Conservation (phyloP, 2,113 vertebrate genomes). For the Stigmatopora argus region DNA sequence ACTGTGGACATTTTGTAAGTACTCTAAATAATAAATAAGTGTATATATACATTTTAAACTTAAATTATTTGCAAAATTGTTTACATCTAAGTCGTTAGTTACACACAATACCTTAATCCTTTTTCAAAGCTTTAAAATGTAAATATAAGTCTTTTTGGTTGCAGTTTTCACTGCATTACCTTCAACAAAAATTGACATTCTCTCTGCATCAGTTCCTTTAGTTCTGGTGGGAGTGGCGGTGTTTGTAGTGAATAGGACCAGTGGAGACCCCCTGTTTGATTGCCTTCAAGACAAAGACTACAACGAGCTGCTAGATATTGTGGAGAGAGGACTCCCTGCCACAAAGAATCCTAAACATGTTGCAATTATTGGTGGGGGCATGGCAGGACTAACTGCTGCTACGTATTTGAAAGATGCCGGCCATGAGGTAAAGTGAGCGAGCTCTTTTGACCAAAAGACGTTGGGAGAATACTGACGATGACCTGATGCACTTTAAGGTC, state of each 20-base stretch:
- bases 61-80: too few species aligned
- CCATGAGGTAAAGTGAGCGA: constrained; percentile 68
- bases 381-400: constrained; percentile 77
- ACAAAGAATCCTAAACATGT: constrained; percentile 62
- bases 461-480: not conserved
- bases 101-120: too few species aligned
- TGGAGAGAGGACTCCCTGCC: constrained; percentile 67
- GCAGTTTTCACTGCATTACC: not conserved
- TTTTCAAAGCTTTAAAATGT: too few species aligned
- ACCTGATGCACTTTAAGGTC: constrained; percentile 58
- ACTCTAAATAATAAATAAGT: not conserved
- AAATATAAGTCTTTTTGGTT: too few species aligned
- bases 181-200: not conserved
- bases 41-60: too few species aligned
- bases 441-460: not conserved
- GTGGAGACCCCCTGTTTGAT: constrained; percentile 62
- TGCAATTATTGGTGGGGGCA: constrained; percentile 74
- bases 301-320: constrained; percentile 65
- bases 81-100: too few species aligned
- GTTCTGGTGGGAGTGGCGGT: constrained; percentile 47
- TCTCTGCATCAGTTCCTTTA: constrained; percentile 47
- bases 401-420: constrained; percentile 75
- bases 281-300: constrained; percentile 79
- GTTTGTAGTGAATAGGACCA: constrained; percentile 33
- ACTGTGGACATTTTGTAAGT: constrained; percentile 59